Evolutionary conservation across 2,797 vertebrate species (phyloP).

Genomic region (Glossophaga mutica): DNA sequence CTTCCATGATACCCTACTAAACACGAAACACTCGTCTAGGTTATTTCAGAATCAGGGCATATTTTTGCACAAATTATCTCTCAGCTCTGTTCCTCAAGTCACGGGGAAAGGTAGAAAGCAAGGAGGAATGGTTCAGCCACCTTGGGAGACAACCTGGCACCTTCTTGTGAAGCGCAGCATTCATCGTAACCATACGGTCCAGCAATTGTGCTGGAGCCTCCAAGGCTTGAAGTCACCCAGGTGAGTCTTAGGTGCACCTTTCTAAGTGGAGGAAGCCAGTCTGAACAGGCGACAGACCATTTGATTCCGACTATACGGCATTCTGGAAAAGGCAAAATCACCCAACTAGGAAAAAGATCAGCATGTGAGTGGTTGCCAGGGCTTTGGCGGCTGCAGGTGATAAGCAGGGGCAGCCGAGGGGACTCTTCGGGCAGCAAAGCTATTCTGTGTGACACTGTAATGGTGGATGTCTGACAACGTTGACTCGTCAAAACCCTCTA

Average conservation of each 20-base stretch:
- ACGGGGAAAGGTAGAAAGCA: background rate
- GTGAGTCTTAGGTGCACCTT: background rate
- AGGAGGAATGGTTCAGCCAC: background rate
- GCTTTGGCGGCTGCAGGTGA: background rate
- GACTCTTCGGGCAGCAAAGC: background rate
- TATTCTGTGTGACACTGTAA: background rate
- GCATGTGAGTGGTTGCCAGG: background rate
- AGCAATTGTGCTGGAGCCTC: background rate
- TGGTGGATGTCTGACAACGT: background rate
- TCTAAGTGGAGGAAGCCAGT: background rate
- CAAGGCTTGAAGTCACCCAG: background rate
- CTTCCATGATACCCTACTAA: background rate
- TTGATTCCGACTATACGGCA: background rate
- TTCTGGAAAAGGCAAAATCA: too few relatives aligned
- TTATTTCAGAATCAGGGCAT: background rate
- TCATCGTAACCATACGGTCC: background rate
- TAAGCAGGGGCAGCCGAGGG: accelerated
- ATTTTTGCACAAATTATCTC: background rate
- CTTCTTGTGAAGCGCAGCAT: background rate
- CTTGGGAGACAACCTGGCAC: background rate
- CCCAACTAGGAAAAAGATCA: too few relatives aligned
- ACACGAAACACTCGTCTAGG: background rate
- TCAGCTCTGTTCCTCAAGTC: background rate
- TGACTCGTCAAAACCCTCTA: background rate
- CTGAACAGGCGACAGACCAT: background rate